phyloP scores from a whole-genome alignment of 1,140 invertebrate genomes.

The Physella acuta region DNA sequence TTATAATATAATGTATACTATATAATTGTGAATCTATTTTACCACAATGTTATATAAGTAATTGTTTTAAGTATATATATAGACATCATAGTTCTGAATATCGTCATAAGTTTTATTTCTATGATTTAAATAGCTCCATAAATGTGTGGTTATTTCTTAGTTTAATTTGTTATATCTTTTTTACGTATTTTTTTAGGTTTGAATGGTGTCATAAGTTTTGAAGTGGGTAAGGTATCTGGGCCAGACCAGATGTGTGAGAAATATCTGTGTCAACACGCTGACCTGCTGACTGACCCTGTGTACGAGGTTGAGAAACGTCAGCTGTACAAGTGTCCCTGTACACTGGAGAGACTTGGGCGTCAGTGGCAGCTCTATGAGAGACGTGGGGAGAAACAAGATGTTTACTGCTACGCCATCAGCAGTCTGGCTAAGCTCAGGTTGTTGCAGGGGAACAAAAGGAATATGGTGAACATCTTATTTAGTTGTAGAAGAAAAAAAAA shows the following conservation, averaged over 20 bases:
- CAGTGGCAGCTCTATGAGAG: conserved; percentile 14
- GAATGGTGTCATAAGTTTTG: neutral
- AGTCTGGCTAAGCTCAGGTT: conserved; percentile 3
- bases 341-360: conserved; percentile 1
- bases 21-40: too few species aligned
- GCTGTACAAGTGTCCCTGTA: conserved; percentile 10
- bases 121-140: too few species aligned
- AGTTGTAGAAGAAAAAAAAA: neutral
- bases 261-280: conserved; percentile 5
- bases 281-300: neutral
- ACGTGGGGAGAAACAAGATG: neutral
- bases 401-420: conserved; percentile 14
- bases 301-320: neutral
- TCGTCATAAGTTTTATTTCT: too few species aligned
- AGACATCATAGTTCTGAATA: too few species aligned
- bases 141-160: too few species aligned
- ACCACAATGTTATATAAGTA: too few species aligned
- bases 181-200: neutral
- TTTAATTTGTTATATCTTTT: too few species aligned
- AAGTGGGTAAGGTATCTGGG: neutral
- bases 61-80: too few species aligned
- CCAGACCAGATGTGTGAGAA: neutral
- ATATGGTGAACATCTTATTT: neutral
- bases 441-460: neutral
- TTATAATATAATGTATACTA: too few species aligned